Conservation (phyloP, 2,888 invertebrate species). For the Acleris holmiana region DNA sequence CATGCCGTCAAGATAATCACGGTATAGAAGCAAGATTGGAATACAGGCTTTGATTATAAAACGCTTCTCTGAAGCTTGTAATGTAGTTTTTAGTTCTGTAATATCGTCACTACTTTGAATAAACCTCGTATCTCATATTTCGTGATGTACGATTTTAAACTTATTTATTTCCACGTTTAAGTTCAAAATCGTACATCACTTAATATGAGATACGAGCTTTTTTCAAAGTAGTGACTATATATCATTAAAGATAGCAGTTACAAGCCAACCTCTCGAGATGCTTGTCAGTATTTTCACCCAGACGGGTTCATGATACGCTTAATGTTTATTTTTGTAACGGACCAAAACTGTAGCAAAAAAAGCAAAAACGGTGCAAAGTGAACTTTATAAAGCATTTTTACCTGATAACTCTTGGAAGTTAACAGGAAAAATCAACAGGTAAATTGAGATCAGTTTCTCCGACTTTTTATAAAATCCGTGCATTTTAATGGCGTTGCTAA, state of each 20-base stretch:
- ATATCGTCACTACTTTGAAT: too few species aligned
- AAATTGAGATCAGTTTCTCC: background rate
- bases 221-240: too few species aligned
- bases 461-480: too few species aligned
- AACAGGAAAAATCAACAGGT: conserved; percentile 27
- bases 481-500: too few species aligned
- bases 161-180: too few species aligned
- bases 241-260: conserved; percentile 9
- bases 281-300: conserved; percentile 6
- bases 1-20: too few species aligned
- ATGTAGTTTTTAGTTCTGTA: background rate
- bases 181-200: too few species aligned
- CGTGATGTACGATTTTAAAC: too few species aligned
- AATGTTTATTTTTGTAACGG: conserved; percentile 24
- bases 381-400: conserved; percentile 7
- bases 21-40: too few species aligned
- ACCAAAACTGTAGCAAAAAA: conserved; percentile 8
- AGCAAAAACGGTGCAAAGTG: background rate
- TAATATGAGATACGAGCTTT: too few species aligned
- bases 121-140: too few species aligned
- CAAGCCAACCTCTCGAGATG: background rate
- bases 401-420: background rate
- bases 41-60: background rate
- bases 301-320: conserved; percentile 28
- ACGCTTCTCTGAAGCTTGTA: background rate